phyloP scores from a whole-genome alignment of 2,888 invertebrate genomes.

The Eupithecia insigniata region DNA sequence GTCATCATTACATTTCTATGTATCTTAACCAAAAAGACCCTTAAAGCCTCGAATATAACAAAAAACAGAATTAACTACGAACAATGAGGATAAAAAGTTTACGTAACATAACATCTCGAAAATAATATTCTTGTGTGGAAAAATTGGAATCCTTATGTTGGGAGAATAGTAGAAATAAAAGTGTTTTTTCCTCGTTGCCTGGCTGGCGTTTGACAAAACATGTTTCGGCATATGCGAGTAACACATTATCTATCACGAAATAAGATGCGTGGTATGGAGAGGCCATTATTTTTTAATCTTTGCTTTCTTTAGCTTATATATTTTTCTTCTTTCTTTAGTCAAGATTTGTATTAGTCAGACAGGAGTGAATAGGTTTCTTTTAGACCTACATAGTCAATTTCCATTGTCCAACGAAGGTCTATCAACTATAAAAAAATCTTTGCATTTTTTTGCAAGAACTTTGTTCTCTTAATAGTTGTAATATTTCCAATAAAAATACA shows the following conservation, averaged over 20 bases:
- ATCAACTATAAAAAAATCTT: too few relatives aligned
- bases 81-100: constrained; percentile 41
- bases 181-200: constrained; percentile 50
- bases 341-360: too few relatives aligned
- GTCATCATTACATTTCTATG: not conserved
- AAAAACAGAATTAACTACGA: constrained; percentile 38
- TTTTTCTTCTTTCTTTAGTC: too few relatives aligned
- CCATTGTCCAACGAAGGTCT: too few relatives aligned
- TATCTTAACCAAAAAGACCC: constrained; percentile 13
- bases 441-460: too few relatives aligned
- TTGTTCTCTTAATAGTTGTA: too few relatives aligned
- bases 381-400: too few relatives aligned
- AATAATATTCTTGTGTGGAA: constrained; percentile 43
- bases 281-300: constrained; percentile 31
- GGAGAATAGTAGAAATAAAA: constrained; percentile 47
- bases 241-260: constrained; percentile 80
- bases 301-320: not conserved
- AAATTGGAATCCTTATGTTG: constrained; percentile 45
- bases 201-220: constrained; percentile 81
- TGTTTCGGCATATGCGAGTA: constrained; percentile 75
- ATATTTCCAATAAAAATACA: too few relatives aligned
- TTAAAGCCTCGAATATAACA: constrained; percentile 23
- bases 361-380: too few relatives aligned
- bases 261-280: constrained; percentile 60
- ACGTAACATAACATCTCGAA: constrained; percentile 38